Conservation (phyloP, 2,888 invertebrate genomes). For the Hemithea aestivaria region DNA sequence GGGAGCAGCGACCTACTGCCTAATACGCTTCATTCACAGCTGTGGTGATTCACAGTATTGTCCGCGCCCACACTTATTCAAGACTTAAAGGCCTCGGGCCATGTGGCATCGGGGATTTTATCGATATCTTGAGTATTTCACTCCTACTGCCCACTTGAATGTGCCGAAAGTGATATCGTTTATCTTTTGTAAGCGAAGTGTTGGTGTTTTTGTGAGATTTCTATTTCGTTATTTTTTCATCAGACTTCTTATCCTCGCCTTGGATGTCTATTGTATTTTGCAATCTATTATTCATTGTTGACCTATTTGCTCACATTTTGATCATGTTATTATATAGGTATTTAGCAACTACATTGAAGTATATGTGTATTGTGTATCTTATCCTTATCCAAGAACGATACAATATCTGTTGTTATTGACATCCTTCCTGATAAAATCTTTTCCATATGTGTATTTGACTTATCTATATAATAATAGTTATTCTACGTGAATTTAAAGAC, state of each 20-base stretch:
- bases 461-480: no score
- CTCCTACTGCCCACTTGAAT: conserved; percentile 39
- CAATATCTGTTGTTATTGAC: no score
- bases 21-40: conserved; percentile 58
- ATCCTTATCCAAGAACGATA: no score
- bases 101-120: conserved; percentile 39
- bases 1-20: conserved; percentile 61
- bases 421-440: no score
- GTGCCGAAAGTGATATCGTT: conserved; percentile 42
- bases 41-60: conserved; percentile 64
- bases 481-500: conserved; percentile 33
- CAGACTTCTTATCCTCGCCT: conserved; percentile 25
- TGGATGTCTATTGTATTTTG: conserved; percentile 19
- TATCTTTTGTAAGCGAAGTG: conserved; percentile 36
- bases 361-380: conserved; percentile 2
- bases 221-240: conserved; percentile 14
- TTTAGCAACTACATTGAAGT: conserved; percentile 8
- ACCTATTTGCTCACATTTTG: conserved; percentile 23
- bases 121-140: conserved; percentile 28
- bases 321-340: conserved; percentile 19
- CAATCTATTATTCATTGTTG: conserved; percentile 20
- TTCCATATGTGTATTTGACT: no score
- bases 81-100: conserved; percentile 33
- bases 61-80: conserved; percentile 54
- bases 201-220: conserved; percentile 25